A percentile compares a stretch with the other conserved stretches of the same genome.
Evolutionary conservation across 2,113 vertebrate species (phyloP).

Genomic region (Sylvicapra grimmia): DNA sequence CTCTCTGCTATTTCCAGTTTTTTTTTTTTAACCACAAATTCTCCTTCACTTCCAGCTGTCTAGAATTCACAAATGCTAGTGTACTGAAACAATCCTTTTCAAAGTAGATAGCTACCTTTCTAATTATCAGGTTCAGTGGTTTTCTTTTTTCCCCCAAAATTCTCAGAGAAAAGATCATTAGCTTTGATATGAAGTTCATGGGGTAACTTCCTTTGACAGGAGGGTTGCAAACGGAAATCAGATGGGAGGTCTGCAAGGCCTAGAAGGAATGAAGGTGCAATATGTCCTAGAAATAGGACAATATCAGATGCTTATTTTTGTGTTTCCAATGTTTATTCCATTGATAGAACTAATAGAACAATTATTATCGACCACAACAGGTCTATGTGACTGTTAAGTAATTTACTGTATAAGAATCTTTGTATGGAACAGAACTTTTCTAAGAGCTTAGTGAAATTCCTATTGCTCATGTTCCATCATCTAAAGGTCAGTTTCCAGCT

Average conservation of each 20-base stretch:
- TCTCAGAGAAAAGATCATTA: not conserved
- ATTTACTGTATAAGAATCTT: not conserved
- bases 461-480: constrained; percentile 17
- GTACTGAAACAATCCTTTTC: not conserved
- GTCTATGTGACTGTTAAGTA: not conserved
- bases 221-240: not conserved
- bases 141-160: not conserved
- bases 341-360: not conserved
- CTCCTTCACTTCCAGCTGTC: not conserved
- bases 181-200: not conserved
- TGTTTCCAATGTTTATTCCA: not conserved
- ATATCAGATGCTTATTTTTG: not conserved
- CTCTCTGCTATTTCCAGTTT: not conserved
- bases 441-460: not conserved
- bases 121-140: not conserved
- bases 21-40: not conserved
- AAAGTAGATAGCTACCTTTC: not conserved
- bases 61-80: not conserved
- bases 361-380: not conserved
- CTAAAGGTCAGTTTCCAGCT: constrained; percentile 42
- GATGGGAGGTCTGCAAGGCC: not conserved
- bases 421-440: not conserved
- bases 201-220: not conserved
- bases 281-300: not conserved
- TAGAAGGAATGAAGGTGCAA: not conserved